Evolutionary conservation across 2,888 invertebrate genomes (phyloP).

Genomic region (Phytoseiulus persimilis): DNA sequence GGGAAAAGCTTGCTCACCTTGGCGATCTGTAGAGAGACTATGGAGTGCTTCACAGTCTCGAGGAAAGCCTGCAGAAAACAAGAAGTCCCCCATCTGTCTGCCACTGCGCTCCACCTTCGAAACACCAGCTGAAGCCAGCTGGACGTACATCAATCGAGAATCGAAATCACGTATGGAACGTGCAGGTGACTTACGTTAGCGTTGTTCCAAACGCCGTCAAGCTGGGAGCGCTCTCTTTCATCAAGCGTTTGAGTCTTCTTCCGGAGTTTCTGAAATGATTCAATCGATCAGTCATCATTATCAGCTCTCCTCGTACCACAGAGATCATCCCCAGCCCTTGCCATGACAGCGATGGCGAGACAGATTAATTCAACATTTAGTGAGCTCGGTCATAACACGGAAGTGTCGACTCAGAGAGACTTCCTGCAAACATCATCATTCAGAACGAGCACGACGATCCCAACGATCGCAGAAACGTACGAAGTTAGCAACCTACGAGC

Average conservation of each 20-base stretch:
- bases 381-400: background rate
- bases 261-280: conserved; percentile 10
- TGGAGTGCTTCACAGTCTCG: conserved; percentile 95
- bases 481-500: no score
- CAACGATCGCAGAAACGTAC: background rate
- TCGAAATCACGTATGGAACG: background rate
- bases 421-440: background rate
- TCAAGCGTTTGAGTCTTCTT: conserved; percentile 49
- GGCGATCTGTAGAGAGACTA: conserved; percentile 92
- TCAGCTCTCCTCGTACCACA: background rate
- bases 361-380: background rate
- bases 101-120: no score
- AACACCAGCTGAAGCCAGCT: no score
- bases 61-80: conserved; percentile 60
- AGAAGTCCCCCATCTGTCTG: background rate
- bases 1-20: conserved; percentile 59
- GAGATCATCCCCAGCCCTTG: background rate
- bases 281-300: background rate
- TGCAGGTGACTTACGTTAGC: conserved; percentile 61
- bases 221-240: conserved; percentile 60
- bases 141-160: no score
- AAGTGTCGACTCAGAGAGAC: background rate
- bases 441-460: background rate
- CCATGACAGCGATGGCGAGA: background rate
- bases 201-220: conserved; percentile 63